These are phyloP conservation scores for Taenaris catops DNA, from an alignment of 2,888 invertebrate genomes.

Conservation along the genomic window DNA sequence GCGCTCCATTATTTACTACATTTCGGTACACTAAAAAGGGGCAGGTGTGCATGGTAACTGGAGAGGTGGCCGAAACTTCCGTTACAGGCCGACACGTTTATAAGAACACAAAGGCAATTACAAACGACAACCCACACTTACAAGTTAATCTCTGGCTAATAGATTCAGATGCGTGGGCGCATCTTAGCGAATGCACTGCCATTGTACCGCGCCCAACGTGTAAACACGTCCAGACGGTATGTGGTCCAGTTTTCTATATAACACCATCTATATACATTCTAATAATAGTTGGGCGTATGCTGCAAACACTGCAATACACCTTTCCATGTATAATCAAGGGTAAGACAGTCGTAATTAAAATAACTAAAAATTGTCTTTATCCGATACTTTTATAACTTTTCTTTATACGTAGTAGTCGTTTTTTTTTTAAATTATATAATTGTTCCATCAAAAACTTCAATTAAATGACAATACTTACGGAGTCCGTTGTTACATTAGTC, in stretches of 20 bases:
- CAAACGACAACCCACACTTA: slow-evolving; percentile 51
- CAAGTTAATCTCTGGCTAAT: slow-evolving; percentile 66
- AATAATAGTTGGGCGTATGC: too few species aligned
- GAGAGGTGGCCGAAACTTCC: slow-evolving; percentile 36
- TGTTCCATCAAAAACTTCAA: too few species aligned
- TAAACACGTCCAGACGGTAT: slow-evolving; percentile 28
- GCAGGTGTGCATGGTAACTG: slow-evolving; percentile 44
- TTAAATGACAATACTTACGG: too few species aligned
- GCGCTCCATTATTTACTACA: slow-evolving; percentile 12
- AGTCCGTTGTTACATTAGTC: too few species aligned
- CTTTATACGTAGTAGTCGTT: too few species aligned
- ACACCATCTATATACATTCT: too few species aligned
- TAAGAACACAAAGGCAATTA: slow-evolving; percentile 48
- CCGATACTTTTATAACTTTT: too few species aligned
- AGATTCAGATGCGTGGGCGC: slow-evolving; percentile 58
- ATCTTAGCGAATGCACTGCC: slow-evolving; percentile 31
- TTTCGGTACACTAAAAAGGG: slow-evolving; percentile 21
- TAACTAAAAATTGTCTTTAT: too few species aligned
- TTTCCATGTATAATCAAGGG: too few species aligned
- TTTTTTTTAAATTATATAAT: too few species aligned
- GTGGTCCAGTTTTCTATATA: slow-evolving; percentile 2
- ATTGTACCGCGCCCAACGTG: slow-evolving; percentile 34
- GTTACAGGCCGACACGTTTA: slow-evolving; percentile 29
- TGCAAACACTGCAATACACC: too few species aligned
- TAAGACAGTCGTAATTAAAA: too few species aligned